Conservation (phyloP, 2,888 invertebrate species). For the Tipula vernalis region DNA sequence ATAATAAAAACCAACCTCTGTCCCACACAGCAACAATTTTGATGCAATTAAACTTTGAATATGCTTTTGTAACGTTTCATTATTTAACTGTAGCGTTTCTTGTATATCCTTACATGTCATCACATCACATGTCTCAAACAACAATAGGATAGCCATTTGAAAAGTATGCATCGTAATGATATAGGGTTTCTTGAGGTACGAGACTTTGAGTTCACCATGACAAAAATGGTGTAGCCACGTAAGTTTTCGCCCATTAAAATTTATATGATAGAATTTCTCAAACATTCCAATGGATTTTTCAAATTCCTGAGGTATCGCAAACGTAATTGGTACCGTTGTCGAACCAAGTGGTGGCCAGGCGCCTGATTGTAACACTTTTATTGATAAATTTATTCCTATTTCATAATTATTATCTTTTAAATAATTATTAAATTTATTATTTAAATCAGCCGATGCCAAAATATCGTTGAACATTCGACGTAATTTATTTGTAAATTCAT, state of each 20-base stretch:
- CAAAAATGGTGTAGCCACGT: conserved; percentile 96
- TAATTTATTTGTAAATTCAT: conserved; percentile 98
- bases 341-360: conserved; percentile 86
- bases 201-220: conserved; percentile 71
- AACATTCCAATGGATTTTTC: conserved; percentile 85
- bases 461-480: conserved; percentile 99
- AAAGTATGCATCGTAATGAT: conserved; percentile 81
- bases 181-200: conserved; percentile 70
- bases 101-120: conserved; percentile 58
- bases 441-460: conserved; percentile 80
- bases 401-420: conserved; percentile 52
- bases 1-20: conserved; percentile 27
- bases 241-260: conserved; percentile 84
- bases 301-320: conserved; percentile 78
- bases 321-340: conserved; percentile 59
- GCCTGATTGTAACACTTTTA: conserved; percentile 70
- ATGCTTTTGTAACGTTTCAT: conserved; percentile 74
- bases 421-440: conserved; percentile 69
- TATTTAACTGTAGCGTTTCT: conserved; percentile 61
- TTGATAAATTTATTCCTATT: conserved; percentile 41
- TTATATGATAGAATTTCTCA: conserved; percentile 80
- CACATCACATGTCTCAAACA: conserved; percentile 60
- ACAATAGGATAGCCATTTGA: conserved; percentile 71
- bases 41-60: conserved; percentile 76
- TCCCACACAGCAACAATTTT: conserved; percentile 52